phyloP scores from a whole-genome alignment of 2,888 invertebrate species.

The Malthinus flaveolus region DNA sequence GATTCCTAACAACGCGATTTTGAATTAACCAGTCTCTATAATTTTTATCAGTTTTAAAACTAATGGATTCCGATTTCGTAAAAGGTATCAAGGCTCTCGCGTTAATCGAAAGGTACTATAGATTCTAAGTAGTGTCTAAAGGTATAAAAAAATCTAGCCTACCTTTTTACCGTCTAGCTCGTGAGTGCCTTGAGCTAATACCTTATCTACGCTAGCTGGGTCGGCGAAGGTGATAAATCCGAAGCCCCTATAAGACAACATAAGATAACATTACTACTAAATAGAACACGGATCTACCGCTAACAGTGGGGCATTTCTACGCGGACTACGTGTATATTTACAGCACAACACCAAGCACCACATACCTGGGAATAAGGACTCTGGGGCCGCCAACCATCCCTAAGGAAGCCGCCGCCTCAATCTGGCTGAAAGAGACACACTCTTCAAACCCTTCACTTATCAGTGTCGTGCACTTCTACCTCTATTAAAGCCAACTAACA shows the following conservation, averaged over 20 bases:
- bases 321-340: conserved; percentile 40
- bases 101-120: conserved; percentile 20
- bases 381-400: conserved; percentile 57
- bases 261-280: conserved; percentile 48
- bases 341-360: conserved; percentile 48
- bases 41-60: background rate
- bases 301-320: conserved; percentile 45
- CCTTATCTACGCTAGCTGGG: conserved; percentile 98
- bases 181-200: conserved; percentile 96
- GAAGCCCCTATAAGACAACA: conserved; percentile 84
- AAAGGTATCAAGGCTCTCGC: conserved; percentile 16
- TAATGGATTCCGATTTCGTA: background rate
- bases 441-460: conserved; percentile 55
- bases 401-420: conserved; percentile 56
- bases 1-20: no score
- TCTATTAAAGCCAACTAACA: conserved; percentile 46
- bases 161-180: conserved; percentile 99
- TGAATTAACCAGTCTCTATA: no score
- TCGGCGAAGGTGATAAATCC: conserved; percentile 99
- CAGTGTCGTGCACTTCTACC: conserved; percentile 52
- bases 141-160: conserved; percentile 53
- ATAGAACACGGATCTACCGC: conserved; percentile 34
- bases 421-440: conserved; percentile 58
- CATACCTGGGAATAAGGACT: conserved; percentile 61
- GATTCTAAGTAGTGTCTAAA: conserved; percentile 28